Evolutionary conservation across 2,113 vertebrate genomes (phyloP), one percentile per base, ranked within the genome.

Genomic region (Chamaea fasciata): DNA sequence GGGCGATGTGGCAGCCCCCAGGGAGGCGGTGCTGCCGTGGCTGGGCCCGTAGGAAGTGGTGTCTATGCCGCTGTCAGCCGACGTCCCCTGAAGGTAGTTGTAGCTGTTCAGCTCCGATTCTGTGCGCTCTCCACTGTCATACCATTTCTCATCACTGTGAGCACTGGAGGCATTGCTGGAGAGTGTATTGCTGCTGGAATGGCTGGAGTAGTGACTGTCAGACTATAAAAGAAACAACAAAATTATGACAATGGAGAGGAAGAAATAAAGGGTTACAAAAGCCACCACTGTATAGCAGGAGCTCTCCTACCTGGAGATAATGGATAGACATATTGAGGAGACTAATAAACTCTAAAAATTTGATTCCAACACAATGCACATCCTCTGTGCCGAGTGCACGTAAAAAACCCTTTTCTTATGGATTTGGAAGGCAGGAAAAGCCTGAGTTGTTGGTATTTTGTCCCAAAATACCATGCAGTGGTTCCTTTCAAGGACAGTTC

Each of bases 131-230:
- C 98, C 99, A 0, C 98, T 98, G n/a, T 99, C 99, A 3, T 99
- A 99, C 99, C 99, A 99, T 17, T 99, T 99, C 95, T 99, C 99
- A 5, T 99, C 99, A 3, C 99, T 99, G 97, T 99, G 99, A 89
- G 98, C 98, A 2, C 99, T 99, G 37, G 99, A 99, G 5, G 99
- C 99, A 9, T 98, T 99, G 97, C 99, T 99, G 97, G 99, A 99
- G 24, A 99, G 99, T 8, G 99, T 98, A 6, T 99, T 99, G 98
- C 99, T 99, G 97, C 99, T 99, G 44, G 99, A 99, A 96, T 99
- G 99, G 97, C 99, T 99, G 44, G 99, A 99, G 94, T 99, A 99
- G 71, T 98, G 98, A 95, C 98, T 98, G 41, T 99, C 99, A 19
- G 97, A 96, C 99, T 99, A 95, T 42, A 94, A 60, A 63, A 85